Evolutionary conservation across 2,113 vertebrate species (phyloP), one percentile per base, ranked within the genome.

Genomic region (Gallinago jamesoni): DNA sequence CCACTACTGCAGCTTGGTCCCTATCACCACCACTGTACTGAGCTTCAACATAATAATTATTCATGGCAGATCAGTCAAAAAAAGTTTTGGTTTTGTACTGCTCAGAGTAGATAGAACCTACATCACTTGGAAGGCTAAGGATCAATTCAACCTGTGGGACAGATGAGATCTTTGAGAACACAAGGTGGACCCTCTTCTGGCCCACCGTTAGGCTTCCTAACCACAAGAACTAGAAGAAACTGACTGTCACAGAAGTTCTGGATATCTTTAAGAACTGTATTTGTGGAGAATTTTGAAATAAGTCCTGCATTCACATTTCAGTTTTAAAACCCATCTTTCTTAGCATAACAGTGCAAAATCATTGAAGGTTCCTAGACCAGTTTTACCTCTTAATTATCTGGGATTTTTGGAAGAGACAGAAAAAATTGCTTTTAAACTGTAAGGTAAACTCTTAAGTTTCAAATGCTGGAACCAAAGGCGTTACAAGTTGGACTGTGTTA

Each of bases 41-140:
- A 66, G 41, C 20, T 52, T 62, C 1, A 1, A 15, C 2, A 0
- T 53, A 57, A 79, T 2, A 28, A 52, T 19, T 12, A 70, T n/a
- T 66, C 20, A 30, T 3, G 16, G 19, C 12, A 64, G 53, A 37
- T 48, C 35, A 72, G 18, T 47, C 43, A 56, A 33, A 85, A 64
- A 14, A 31, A 15, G 7, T 39, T 10, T 57, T 14, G 33, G 15
- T 84, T 87, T 87, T 33, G 13, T 59, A 63, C 30, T 59, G 35
- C 35, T 67, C 31, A 52, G n/a, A 60, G 33, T 35, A 81, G 15
- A 55, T 52, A 68, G 2, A 81, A 8, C 18, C 35, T 78, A 60
- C 28, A 47, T 45, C 28, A 67, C 20, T 43, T 68, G 20, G 37
- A 82, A 93, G 12, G 72, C 43, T 63, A 84, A 67, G 43, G n/a